These are phyloP conservation scores for Bedellia somnulentella DNA, from an alignment of 2,888 invertebrate genomes.

Conservation along the genomic window DNA sequence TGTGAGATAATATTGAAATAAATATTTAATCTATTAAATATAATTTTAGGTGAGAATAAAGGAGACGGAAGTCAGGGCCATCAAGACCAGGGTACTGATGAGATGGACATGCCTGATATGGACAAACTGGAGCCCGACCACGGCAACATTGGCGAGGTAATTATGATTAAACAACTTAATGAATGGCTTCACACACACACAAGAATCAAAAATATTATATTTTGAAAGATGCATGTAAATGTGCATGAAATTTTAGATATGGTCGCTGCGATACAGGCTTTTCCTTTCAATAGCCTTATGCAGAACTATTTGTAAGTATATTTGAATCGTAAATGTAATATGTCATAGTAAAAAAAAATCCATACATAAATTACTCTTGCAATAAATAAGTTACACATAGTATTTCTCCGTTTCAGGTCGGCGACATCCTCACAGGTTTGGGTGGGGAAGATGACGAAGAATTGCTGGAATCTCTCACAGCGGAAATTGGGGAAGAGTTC, in stretches of 20 bases:
- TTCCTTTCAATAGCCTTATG: too few relatives aligned
- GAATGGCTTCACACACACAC: too few relatives aligned
- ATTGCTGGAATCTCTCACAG: conserved; percentile 67
- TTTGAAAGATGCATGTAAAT: too few relatives aligned
- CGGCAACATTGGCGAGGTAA: conserved; percentile 52
- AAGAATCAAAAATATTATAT: too few relatives aligned
- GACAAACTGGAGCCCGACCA: conserved; percentile 53
- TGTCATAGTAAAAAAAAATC: too few relatives aligned
- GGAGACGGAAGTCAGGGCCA: conserved; percentile 10
- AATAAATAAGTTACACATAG: too few relatives aligned
- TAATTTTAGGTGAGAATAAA: conserved; percentile 9
- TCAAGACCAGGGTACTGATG: conserved; percentile 38
- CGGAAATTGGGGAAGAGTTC: conserved; percentile 93
- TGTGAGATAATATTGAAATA: too few relatives aligned
- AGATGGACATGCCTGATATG: conserved; percentile 56
- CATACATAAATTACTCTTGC: too few relatives aligned
- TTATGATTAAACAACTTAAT: not conserved
- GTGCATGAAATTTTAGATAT: too few relatives aligned
- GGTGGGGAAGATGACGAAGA: conserved; percentile 89
- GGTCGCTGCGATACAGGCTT: too few relatives aligned
- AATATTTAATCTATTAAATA: conserved; percentile 10
- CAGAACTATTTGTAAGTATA: too few relatives aligned
- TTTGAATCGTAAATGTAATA: too few relatives aligned
- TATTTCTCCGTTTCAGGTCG: conserved; percentile 40
- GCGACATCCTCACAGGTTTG: conserved; percentile 79